phyloP scores from a whole-genome alignment of 2,797 vertebrate genomes.

The Melanotaenia pygmaea region DNA sequence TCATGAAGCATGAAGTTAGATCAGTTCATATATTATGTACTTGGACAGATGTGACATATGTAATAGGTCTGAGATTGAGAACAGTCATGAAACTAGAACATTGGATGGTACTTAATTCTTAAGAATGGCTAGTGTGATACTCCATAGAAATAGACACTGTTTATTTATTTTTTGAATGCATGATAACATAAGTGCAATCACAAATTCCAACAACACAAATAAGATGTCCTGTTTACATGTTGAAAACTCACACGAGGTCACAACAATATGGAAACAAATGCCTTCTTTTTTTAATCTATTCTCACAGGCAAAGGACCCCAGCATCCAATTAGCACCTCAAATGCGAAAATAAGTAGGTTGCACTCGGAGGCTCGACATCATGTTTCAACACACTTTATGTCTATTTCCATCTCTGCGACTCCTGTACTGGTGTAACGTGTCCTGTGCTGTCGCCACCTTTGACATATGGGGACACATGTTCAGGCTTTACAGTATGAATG shows the following conservation, averaged over 20 bases:
- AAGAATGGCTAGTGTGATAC: not conserved
- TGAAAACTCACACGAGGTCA: conserved; percentile 4
- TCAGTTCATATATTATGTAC: not conserved
- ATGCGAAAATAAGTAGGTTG: conserved; percentile 55
- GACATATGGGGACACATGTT: not conserved
- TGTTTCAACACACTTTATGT: conserved; percentile 31
- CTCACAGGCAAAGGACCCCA: conserved; percentile 6
- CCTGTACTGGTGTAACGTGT: conserved; percentile 19
- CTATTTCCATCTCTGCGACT: conserved; percentile 50
- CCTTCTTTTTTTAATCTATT: conserved; percentile 18
- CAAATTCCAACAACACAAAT: not conserved
- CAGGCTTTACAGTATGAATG: not conserved
- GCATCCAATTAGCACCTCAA: conserved; percentile 44
- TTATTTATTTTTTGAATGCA: conserved; percentile 32
- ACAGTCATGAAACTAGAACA: not conserved
- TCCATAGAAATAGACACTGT: conserved; percentile 1
- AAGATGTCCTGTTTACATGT: not conserved
- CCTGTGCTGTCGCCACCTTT: not conserved
- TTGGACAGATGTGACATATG: not conserved
- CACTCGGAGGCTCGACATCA: conserved; percentile 28
- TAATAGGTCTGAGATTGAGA: not conserved
- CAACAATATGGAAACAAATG: conserved; percentile 31
- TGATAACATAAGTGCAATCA: not conserved
- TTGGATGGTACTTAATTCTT: not conserved
- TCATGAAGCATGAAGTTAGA: not conserved